Evolutionary conservation across 2,113 vertebrate genomes (phyloP).

Genomic region (Xenopus borealis): DNA sequence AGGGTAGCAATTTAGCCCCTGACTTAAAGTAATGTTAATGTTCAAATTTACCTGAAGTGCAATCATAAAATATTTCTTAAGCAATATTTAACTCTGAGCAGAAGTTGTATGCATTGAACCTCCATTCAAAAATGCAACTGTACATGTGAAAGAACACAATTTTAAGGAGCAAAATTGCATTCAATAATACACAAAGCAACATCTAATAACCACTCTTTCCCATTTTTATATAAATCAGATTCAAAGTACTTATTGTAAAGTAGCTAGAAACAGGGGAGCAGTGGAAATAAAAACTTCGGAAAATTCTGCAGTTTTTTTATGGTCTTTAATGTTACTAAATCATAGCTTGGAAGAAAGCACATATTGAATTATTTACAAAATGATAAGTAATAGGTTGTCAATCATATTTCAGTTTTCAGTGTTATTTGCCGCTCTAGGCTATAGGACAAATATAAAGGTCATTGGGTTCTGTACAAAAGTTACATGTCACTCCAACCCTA

Average conservation of each 20-base stretch:
- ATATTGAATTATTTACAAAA: conserved; percentile 50
- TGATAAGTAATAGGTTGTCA: conserved; percentile 23
- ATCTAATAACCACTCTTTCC: conserved; percentile 13
- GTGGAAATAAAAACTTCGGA: conserved; percentile 46
- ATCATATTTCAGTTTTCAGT: conserved; percentile 39
- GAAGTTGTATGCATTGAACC: too few relatives aligned
- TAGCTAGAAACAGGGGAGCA: conserved; percentile 38
- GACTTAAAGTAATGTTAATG: too few relatives aligned
- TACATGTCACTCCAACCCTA: conserved; percentile 20
- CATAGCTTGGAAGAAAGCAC: conserved; percentile 38
- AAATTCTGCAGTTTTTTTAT: conserved; percentile 46
- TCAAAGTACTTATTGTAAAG: conserved; percentile 39
- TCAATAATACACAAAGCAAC: conserved; percentile 8
- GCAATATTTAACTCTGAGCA: too few relatives aligned
- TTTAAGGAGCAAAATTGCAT: not conserved
- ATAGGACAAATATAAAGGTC: conserved; percentile 47
- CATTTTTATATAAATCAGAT: conserved; percentile 27
- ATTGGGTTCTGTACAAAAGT: conserved; percentile 29
- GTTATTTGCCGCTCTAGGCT: conserved; percentile 34
- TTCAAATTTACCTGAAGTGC: too few relatives aligned
- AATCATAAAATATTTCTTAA: too few relatives aligned
- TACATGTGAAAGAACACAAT: not conserved
- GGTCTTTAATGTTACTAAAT: conserved; percentile 49
- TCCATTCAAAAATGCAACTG: too few relatives aligned
- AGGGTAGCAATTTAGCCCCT: too few relatives aligned